Conservation (phyloP, 2,113 vertebrate genomes). For the Megaleporinus macrocephalus region DNA sequence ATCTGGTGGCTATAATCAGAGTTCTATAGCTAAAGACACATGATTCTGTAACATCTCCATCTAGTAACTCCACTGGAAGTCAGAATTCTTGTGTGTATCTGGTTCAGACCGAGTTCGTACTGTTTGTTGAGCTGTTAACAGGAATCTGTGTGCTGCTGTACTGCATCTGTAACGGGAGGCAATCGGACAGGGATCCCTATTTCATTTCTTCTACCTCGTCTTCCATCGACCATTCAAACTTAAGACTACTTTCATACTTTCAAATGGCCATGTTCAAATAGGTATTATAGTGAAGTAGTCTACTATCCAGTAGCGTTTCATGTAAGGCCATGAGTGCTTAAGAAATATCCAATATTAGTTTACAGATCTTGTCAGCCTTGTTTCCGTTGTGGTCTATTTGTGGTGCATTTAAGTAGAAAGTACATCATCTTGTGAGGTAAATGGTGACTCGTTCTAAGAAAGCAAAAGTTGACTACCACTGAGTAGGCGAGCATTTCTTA, state of each 20-base stretch:
- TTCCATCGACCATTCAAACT: slow-evolving; percentile 10
- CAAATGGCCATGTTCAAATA: slow-evolving; percentile 1
- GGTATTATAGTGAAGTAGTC: not conserved
- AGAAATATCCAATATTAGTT: not conserved
- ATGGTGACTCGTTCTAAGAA: no score
- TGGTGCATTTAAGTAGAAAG: not conserved
- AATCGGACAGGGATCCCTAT: slow-evolving; percentile 18
- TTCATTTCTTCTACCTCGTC: slow-evolving; percentile 46
- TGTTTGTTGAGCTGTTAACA: slow-evolving; percentile 2
- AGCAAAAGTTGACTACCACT: no score
- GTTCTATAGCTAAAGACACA: slow-evolving; percentile 9
- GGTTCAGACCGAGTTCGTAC: not conserved
- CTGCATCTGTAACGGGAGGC: not conserved
- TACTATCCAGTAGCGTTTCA: slow-evolving; percentile 7
- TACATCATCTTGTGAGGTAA: no score
- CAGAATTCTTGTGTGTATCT: not conserved
- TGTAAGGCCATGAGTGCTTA: not conserved
- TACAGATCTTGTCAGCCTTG: not conserved
- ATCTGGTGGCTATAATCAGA: slow-evolving; percentile 19
- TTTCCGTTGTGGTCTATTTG: not conserved
- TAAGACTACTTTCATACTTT: not conserved
- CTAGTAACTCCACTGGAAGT: not conserved
- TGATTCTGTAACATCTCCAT: slow-evolving; percentile 2
- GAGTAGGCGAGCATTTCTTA: not conserved
- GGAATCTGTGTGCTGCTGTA: not conserved